Percentiles rank a stretch among this genome's conserved stretches.
Conservation (phyloP, 2,888 invertebrate species). For the Xestobium rufovillosum region DNA sequence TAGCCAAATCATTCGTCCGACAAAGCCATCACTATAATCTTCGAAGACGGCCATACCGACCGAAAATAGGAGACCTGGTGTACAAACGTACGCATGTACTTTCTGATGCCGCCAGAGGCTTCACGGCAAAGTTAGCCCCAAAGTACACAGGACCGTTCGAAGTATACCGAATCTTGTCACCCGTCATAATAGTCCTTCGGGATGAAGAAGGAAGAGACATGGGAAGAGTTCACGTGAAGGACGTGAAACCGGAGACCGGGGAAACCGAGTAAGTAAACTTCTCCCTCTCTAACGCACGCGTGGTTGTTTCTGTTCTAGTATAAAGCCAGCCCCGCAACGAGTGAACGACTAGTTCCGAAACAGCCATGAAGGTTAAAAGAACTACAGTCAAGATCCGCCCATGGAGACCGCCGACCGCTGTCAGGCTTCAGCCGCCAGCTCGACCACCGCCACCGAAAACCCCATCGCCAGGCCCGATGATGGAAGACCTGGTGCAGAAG, state of each 20-base stretch:
- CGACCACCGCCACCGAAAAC: too few species aligned
- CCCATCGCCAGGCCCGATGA: too few species aligned
- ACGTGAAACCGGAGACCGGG: neutral
- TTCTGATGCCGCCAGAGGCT: neutral
- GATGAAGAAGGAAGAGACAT: neutral
- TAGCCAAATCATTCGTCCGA: neutral
- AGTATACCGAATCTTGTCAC: neutral
- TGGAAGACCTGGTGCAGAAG: too few species aligned
- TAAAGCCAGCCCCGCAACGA: too few species aligned
- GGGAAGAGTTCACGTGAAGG: neutral
- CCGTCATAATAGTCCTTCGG: neutral
- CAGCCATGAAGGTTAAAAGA: too few species aligned
- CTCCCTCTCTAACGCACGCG: too few species aligned
- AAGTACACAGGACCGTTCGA: neutral
- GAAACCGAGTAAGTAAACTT: too few species aligned
- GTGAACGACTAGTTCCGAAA: too few species aligned
- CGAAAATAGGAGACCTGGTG: neutral
- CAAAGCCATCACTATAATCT: constrained; percentile 3
- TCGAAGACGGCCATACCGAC: neutral
- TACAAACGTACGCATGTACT: neutral
- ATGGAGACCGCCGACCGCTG: too few species aligned
- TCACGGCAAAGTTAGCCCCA: neutral
- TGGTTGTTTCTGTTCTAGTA: too few species aligned
- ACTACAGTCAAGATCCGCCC: too few species aligned
- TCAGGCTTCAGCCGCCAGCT: too few species aligned